These are phyloP conservation scores for Colaptes auratus DNA, from an alignment of 2,113 vertebrate species.

Conservation along the genomic window DNA sequence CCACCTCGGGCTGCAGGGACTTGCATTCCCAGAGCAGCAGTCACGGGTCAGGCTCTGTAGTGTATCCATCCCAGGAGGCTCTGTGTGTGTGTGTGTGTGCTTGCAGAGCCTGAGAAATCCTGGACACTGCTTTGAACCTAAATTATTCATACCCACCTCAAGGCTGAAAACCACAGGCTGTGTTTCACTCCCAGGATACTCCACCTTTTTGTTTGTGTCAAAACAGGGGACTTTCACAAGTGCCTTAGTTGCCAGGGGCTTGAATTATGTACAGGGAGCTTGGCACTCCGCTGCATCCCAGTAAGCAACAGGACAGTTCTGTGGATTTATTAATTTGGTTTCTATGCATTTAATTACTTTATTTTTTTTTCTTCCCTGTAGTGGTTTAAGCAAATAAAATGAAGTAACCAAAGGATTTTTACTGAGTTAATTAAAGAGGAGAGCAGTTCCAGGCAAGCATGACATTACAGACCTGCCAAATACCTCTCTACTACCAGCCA, in stretches of 20 bases:
- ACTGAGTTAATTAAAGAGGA: slow-evolving; percentile 60
- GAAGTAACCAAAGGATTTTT: slow-evolving; percentile 52
- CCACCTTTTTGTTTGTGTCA: slow-evolving; percentile 2
- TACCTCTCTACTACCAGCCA: slow-evolving; percentile 38
- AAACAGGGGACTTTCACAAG: slow-evolving; percentile 27
- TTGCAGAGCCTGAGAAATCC: slow-evolving; percentile 10
- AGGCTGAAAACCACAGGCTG: slow-evolving; percentile 6
- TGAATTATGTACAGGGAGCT: not conserved
- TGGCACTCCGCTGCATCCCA: not conserved
- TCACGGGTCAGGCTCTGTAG: not conserved
- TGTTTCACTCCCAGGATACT: not conserved
- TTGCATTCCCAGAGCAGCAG: not conserved
- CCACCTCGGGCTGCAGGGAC: not conserved
- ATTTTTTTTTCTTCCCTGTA: not conserved
- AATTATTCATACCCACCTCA: slow-evolving; percentile 23
- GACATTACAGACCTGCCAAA: slow-evolving; percentile 65
- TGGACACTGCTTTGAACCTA: slow-evolving; percentile 35
- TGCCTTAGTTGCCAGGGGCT: not conserved
- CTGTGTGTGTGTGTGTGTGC: fast-evolving
- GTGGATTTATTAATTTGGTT: slow-evolving; percentile 32
- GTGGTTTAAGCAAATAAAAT: slow-evolving; percentile 55
- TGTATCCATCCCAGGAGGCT: not conserved
- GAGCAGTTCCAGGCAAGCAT: slow-evolving; percentile 58
- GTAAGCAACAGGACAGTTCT: slow-evolving; percentile 1
- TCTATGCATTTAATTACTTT: slow-evolving; percentile 33